A percentile compares a stretch with the other conserved stretches of the same genome.
These are phyloP conservation scores for Lethenteron reissneri DNA, from an alignment of 2,113 vertebrate species.

Conservation along the genomic window DNA sequence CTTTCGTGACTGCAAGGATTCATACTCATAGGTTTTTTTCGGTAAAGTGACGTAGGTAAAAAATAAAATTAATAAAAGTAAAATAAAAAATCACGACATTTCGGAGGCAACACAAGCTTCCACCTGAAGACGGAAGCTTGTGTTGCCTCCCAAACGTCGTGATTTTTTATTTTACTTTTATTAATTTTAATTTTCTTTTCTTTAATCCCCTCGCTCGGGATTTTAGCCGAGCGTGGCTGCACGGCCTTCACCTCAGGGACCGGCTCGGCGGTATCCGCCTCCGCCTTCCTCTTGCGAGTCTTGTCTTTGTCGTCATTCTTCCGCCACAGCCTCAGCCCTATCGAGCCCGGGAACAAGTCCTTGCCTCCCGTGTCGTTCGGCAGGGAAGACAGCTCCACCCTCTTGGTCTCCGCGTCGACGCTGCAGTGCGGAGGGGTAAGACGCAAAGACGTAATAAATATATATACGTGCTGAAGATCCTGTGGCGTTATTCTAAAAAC, in stretches of 20 bases:
- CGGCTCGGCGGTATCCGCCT: not conserved
- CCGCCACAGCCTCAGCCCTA: not conserved
- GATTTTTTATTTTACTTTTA: too few species aligned
- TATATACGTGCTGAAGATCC: too few species aligned
- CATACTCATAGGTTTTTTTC: too few species aligned
- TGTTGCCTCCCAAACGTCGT: too few species aligned
- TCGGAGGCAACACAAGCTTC: too few species aligned
- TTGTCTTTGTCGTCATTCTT: not conserved
- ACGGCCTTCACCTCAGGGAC: not conserved
- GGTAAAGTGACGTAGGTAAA: too few species aligned
- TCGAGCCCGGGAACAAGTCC: slow-evolving; percentile 2
- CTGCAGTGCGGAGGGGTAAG: not conserved
- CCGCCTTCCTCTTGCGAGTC: not conserved
- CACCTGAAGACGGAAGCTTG: too few species aligned
- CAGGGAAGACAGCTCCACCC: slow-evolving; percentile 3
- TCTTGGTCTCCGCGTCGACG: slow-evolving; percentile 1
- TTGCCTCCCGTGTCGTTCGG: not conserved
- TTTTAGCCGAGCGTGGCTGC: not conserved
- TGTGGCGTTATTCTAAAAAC: too few species aligned
- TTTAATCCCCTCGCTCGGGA: not conserved
- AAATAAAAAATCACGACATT: too few species aligned
- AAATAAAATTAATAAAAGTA: too few species aligned
- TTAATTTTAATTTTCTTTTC: too few species aligned
- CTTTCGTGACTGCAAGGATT: too few species aligned
- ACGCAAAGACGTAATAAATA: not conserved